A percentile compares a stretch with the other conserved stretches of the same genome.
Conservation (phyloP, 1,140 invertebrate species). For the Anoplolepis gracilipes region DNA sequence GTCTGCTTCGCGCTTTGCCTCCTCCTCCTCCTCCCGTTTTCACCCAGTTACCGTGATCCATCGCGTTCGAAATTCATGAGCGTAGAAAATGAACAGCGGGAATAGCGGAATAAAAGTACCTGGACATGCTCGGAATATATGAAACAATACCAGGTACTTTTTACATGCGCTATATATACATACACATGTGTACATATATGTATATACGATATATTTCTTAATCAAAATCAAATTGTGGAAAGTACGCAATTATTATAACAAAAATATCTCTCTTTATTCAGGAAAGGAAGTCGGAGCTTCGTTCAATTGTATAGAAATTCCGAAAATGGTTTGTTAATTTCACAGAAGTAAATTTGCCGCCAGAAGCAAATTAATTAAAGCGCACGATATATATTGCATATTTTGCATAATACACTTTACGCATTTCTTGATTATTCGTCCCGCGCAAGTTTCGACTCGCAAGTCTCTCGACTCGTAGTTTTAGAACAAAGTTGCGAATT, state of each 20-base stretch:
- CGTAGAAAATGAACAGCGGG: slow-evolving; percentile 21
- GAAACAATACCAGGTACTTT: slow-evolving; percentile 19
- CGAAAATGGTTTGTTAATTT: not conserved
- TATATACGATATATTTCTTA: not conserved
- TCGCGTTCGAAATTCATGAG: slow-evolving; percentile 51
- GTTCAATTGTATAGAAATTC: not conserved
- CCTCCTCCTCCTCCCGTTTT: slow-evolving; percentile 25
- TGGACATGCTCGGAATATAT: not conserved
- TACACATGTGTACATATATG: not conserved
- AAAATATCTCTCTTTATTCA: not conserved
- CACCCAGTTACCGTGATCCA: slow-evolving; percentile 52
- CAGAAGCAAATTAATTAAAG: slow-evolving; percentile 20
- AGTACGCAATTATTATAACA: not conserved
- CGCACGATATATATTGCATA: not conserved
- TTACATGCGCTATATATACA: not conserved
- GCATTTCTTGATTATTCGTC: not conserved
- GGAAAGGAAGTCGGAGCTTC: too few relatives aligned
- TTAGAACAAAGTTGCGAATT: slow-evolving; percentile 33
- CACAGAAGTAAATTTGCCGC: not conserved
- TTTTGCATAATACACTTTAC: not conserved
- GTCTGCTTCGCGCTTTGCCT: slow-evolving; percentile 17
- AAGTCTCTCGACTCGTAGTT: not conserved
- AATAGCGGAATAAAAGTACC: slow-evolving; percentile 47
- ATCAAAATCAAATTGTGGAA: not conserved
- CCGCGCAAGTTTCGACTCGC: not conserved